Percentiles rank a stretch among this genome's conserved stretches.
Conservation (phyloP, 2,888 invertebrate genomes). For the Zaprionus lineosus region DNA sequence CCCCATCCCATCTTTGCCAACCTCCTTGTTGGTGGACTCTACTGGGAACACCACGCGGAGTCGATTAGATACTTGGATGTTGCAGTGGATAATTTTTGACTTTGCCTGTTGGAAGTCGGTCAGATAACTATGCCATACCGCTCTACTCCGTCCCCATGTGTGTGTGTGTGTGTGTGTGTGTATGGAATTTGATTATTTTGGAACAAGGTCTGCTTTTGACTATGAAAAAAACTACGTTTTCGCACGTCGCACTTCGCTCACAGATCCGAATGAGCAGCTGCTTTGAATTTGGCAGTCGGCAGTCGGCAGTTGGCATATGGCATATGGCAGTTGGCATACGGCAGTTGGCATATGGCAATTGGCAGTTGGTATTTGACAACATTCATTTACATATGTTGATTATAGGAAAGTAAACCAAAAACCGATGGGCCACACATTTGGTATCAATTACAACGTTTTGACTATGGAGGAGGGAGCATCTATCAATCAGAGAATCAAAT, state of each 20-base stretch:
- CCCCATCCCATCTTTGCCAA: no score
- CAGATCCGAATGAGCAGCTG: slow-evolving; percentile 55
- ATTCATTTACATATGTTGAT: slow-evolving; percentile 51
- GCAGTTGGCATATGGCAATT: no score
- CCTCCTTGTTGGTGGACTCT: no score
- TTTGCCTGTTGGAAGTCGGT: neutral
- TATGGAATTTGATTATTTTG: slow-evolving; percentile 35
- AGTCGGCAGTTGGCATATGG: no score
- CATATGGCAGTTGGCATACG: no score
- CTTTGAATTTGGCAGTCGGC: slow-evolving; percentile 49
- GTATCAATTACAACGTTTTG: slow-evolving; percentile 55
- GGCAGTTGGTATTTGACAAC: no score
- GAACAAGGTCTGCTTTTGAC: slow-evolving; percentile 45
- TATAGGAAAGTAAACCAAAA: slow-evolving; percentile 31
- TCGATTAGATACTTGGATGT: no score
- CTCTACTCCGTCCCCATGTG: no score
- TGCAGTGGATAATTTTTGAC: neutral
- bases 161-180: neutral
- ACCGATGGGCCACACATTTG: slow-evolving; percentile 43
- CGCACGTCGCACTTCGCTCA: slow-evolving; percentile 39
- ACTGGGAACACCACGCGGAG: no score
- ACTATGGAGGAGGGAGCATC: slow-evolving; percentile 29
- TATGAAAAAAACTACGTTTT: slow-evolving; percentile 24
- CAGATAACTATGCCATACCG: no score
- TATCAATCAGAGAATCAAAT: slow-evolving; percentile 67